phyloP scores from a whole-genome alignment of 2,888 invertebrate species.

The Drosophila atripex region DNA sequence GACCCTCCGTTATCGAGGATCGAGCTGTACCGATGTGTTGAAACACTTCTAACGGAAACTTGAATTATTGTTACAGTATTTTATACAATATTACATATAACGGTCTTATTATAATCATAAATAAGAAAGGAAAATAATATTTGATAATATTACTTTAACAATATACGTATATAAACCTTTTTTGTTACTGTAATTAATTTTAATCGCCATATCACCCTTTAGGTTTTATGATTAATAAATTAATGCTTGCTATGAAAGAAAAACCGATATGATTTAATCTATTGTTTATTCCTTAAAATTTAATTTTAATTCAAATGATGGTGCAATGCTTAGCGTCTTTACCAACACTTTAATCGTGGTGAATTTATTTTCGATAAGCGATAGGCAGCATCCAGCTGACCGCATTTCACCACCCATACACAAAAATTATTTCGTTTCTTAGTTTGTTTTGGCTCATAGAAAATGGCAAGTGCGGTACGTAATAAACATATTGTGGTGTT shows the following conservation, averaged over 20 bases:
- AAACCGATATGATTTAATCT: no score
- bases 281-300: no score
- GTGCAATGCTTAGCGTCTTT: background rate
- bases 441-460: background rate
- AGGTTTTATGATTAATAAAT: no score
- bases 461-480: constrained; percentile 24
- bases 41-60: background rate
- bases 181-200: no score
- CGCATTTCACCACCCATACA: background rate
- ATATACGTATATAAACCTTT: no score
- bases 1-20: background rate
- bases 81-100: no score
- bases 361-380: background rate
- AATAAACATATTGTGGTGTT: background rate
- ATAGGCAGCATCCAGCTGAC: background rate
- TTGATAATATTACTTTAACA: no score
- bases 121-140: no score
- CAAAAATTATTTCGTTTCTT: background rate
- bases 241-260: no score
- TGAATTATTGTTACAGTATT: background rate
- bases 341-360: background rate
- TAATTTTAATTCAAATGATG: no score
- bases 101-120: no score
- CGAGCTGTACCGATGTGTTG: background rate
- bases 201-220: no score